Percentiles rank a stretch among this genome's conserved stretches.
Evolutionary conservation across 2,113 vertebrate species (phyloP).

Genomic region (Spea multiplicata): DNA sequence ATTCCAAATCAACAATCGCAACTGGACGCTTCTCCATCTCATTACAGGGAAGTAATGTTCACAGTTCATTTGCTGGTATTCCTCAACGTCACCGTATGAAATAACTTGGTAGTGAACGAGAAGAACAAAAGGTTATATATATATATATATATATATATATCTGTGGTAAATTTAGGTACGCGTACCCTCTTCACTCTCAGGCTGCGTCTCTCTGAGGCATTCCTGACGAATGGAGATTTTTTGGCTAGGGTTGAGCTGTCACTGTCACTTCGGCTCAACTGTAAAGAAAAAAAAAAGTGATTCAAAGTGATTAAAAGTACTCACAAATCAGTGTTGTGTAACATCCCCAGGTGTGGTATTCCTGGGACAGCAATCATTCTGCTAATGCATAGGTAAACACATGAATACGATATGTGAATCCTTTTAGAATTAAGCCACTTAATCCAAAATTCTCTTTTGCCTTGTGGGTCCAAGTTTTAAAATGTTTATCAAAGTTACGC

Average conservation of each 20-base stretch:
- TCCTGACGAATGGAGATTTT: conserved; percentile 78
- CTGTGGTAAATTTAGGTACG: conserved; percentile 18
- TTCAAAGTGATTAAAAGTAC: background rate
- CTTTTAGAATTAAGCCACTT: background rate
- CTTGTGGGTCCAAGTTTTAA: background rate
- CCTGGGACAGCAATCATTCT: background rate
- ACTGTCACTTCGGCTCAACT: conserved; percentile 81
- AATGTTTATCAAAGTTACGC: background rate
- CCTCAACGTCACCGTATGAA: no score
- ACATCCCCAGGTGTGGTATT: background rate
- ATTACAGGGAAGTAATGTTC: no score
- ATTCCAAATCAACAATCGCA: no score
- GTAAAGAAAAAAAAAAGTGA: conserved; percentile 24
- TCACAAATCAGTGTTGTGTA: background rate
- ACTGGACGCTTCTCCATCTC: no score
- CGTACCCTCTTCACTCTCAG: conserved; percentile 76
- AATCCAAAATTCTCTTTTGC: background rate
- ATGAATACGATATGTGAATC: no score
- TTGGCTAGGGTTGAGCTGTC: conserved; percentile 80
- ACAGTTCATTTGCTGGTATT: no score
- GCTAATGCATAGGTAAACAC: background rate
- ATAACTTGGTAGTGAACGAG: no score
- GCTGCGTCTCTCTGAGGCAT: conserved; percentile 73
- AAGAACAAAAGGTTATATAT: background rate
- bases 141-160: background rate